Base-by-base conservation (phyloP, 2,888 invertebrate species). In the Drosophila anomalata region DNA sequence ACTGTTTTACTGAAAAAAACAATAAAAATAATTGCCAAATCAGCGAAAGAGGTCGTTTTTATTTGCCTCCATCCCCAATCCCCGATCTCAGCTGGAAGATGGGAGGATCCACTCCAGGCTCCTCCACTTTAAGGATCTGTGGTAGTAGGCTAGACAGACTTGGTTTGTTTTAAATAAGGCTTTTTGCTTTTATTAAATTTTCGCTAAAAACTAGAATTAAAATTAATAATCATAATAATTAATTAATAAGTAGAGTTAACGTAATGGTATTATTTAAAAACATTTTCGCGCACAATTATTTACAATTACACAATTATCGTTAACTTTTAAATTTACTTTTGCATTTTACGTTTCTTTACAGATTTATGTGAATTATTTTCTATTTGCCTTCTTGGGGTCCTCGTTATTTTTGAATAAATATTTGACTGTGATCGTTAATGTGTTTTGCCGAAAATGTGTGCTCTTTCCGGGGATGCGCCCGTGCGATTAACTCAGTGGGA, bases 191-290 rank as follows among this genome's bases (percentile, higher is more conserved):
- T 86, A 86, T 86, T 86, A 81, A 84, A 86, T 84, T 84, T 84
- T 83, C 75, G 86, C 84, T 84, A 84, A 86, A 72, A 78, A 86
- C 84, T 84, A 84, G 84, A 83, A 73, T 86, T 86, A 86, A 84
- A 83, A 84, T 78, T 83, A 86, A 75, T 75, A 74, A 74, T 71
- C 61, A 68, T 71, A 71, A 78, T 73, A 55, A 73, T 84, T 84
- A 78, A 83, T 84, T 79, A 71, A 77, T 79, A 81, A 76, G 77
- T 77, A 85, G 69, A 83, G 80, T 82, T 78, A 82, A 82, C 82
- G 77, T 82, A 82, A 82, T 85, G 82, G 79, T 81, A 80, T 72
- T 72, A 71, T 63, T 71, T 72, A 76, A 68, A 82, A 84, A 85
- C 82, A 85, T 78, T 73, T 79, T 69, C 53, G 57, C 67, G 75